Conservation (phyloP, 2,888 invertebrate species). For the Leptodirus hochenwartii region DNA sequence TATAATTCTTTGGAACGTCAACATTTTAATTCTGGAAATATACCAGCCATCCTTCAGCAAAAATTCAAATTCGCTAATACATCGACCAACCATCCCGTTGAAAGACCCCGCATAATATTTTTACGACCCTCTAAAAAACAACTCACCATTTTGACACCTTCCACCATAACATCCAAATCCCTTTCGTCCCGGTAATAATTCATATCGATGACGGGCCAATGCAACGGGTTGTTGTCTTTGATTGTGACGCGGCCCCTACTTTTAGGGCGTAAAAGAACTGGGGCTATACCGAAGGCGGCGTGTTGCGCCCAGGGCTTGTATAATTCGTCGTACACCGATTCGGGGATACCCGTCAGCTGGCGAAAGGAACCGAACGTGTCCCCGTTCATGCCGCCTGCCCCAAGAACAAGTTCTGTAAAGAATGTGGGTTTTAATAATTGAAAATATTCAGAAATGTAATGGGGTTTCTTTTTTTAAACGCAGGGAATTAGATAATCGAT, state of each 20-base stretch:
- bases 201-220: constrained; percentile 60
- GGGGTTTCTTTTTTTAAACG: no score
- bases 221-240: constrained; percentile 49
- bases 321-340: constrained; percentile 36
- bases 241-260: constrained; percentile 56
- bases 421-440: background rate
- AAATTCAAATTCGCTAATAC: no score
- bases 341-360: constrained; percentile 42
- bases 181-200: constrained; percentile 61
- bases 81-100: no score
- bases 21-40: no score
- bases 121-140: no score
- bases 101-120: no score
- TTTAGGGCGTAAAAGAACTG: constrained; percentile 53
- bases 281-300: constrained; percentile 50
- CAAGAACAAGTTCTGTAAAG: constrained; percentile 18
- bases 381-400: constrained; percentile 56
- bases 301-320: constrained; percentile 32
- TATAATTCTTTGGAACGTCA: no score
- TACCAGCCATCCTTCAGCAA: no score
- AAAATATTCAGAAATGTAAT: no score
- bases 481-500: no score
- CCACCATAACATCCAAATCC: constrained; percentile 55
- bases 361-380: constrained; percentile 50
- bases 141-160: constrained; percentile 53